Conservation (phyloP, 35 echinoderm and acorn worm genomes). For the Patiria miniata region DNA sequence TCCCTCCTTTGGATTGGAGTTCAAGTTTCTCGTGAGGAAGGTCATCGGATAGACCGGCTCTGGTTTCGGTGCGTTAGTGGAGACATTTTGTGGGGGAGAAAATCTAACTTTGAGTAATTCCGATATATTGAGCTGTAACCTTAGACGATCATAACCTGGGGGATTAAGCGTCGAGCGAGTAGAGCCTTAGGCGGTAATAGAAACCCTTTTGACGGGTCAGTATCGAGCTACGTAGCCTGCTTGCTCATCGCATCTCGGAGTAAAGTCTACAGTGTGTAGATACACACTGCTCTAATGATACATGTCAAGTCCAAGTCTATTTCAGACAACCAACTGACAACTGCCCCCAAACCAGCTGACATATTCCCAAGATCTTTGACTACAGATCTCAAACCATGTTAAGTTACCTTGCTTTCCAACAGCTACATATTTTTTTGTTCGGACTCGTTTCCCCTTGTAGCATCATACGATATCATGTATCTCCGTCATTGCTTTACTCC, state of each 20-base stretch:
- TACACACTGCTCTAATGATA: too few species aligned
- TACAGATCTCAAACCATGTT: neutral
- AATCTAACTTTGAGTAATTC: slow-evolving; percentile 12
- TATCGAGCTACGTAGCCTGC: too few species aligned
- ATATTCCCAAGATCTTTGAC: neutral
- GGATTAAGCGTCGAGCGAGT: neutral
- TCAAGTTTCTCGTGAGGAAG: neutral
- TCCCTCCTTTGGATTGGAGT: neutral
- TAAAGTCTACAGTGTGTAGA: too few species aligned
- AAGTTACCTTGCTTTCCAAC: neutral
- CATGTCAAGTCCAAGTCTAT: too few species aligned
- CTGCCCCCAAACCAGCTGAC: neutral
- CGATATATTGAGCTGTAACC: slow-evolving; percentile 21
- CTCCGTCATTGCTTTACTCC: neutral
- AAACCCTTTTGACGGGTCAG: neutral
- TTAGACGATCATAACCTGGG: neutral
- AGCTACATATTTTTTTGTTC: neutral
- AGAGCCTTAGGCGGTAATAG: neutral
- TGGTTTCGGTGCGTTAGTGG: neutral
- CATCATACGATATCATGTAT: neutral
- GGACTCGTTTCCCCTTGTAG: neutral
- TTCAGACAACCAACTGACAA: neutral
- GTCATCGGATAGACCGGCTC: neutral
- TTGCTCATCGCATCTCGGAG: too few species aligned
- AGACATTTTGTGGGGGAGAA: neutral